Percentiles rank a stretch among this genome's conserved stretches.
phyloP scores from a whole-genome alignment of 2,113 vertebrate species.

The Serilophus lunatus region DNA sequence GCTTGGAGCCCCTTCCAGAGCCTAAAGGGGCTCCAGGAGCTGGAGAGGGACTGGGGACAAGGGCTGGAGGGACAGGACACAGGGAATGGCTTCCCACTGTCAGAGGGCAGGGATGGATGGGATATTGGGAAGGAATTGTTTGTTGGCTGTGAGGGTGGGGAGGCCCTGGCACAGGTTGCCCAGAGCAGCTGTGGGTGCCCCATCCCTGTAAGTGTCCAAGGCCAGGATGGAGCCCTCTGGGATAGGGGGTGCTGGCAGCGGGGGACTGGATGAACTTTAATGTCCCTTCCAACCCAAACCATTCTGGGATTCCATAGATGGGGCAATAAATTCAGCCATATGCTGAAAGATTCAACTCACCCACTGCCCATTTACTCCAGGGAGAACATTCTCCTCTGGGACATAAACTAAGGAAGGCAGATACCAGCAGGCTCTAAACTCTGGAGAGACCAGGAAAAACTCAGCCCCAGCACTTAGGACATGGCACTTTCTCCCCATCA shows the following conservation, averaged over 20 bases:
- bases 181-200: not conserved
- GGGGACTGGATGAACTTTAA: fast-evolving
- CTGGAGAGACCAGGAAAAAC: not conserved
- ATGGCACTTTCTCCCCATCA: not conserved
- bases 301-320: not conserved
- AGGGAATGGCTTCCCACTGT: too few relatives aligned
- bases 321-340: not conserved
- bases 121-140: not conserved
- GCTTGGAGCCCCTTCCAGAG: not conserved
- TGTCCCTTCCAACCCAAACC: not conserved
- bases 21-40: not conserved
- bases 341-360: not conserved
- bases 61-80: not conserved
- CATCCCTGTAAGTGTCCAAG: not conserved
- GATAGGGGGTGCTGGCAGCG: too few relatives aligned
- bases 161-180: not conserved
- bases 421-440: not conserved
- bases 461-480: fast-evolving
- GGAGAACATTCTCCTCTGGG: not conserved
- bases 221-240: not conserved
- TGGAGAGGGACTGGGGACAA: not conserved
- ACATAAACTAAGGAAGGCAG: not conserved
- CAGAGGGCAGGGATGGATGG: not conserved
- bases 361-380: not conserved
- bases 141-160: fast-evolving